phyloP scores from a whole-genome alignment of 2,797 vertebrate species.

The Paramormyrops hopkinsi region DNA sequence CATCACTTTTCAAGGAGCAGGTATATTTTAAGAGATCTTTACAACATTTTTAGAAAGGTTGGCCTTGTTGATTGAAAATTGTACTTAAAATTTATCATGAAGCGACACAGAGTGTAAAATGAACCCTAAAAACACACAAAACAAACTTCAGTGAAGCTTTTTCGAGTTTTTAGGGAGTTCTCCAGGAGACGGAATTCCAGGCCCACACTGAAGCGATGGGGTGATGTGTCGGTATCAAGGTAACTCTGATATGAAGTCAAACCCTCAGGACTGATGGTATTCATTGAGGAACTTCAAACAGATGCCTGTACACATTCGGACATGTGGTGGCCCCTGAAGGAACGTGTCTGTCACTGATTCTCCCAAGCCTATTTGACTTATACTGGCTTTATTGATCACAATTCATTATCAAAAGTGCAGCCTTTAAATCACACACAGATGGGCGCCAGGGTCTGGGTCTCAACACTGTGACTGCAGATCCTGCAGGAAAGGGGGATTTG shows the following conservation, averaged over 20 bases:
- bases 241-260: constrained; percentile 14
- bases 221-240: background rate
- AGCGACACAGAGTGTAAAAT: background rate
- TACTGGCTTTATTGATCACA: constrained; percentile 32
- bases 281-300: constrained; percentile 38
- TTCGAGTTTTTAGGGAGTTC: background rate
- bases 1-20: background rate
- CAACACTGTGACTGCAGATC: background rate
- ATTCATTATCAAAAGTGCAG: constrained; percentile 20
- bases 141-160: background rate
- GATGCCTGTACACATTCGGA: constrained; percentile 28
- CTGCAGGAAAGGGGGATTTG: background rate
- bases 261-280: constrained; percentile 21
- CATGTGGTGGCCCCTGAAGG: constrained; percentile 20
- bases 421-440: constrained; percentile 38
- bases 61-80: background rate
- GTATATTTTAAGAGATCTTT: background rate
- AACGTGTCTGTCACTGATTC: constrained; percentile 33
- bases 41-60: background rate
- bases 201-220: background rate
- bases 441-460: constrained; percentile 15
- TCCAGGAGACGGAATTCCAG: background rate
- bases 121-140: background rate
- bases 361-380: constrained; percentile 27
- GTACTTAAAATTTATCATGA: background rate